phyloP scores from a whole-genome alignment of 2,113 vertebrate genomes.

The Pelodiscus sinensis region DNA sequence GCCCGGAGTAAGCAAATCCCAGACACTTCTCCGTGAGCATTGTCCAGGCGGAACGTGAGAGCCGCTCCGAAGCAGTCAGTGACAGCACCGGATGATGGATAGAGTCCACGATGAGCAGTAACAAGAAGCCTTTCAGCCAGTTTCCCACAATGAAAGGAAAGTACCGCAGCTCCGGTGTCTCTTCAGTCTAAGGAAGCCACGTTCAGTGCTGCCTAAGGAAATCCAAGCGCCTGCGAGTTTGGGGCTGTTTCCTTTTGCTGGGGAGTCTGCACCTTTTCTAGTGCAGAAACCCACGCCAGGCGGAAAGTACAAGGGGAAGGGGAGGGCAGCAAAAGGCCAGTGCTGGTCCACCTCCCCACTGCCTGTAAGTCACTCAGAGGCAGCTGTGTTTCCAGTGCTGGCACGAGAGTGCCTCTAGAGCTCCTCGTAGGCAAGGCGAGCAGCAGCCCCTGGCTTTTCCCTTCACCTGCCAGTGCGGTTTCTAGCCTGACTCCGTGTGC shows the following conservation, averaged over 20 bases:
- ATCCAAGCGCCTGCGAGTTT: neutral
- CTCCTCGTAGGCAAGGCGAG: neutral
- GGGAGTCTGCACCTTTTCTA: neutral
- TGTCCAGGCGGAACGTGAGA: neutral
- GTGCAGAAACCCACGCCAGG: neutral
- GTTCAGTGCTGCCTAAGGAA: neutral
- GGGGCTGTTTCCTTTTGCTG: neutral
- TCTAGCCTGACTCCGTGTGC: neutral
- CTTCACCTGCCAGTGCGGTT: neutral
- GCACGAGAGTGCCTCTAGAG: neutral
- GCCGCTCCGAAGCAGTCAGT: neutral
- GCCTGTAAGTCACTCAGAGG: neutral
- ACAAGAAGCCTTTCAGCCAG: neutral
- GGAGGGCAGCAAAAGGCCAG: neutral
- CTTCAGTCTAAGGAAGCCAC: neutral
- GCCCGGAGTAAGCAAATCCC: constrained; percentile 53
- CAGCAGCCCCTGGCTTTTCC: neutral
- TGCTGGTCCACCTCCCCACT: neutral
- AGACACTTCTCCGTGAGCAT: constrained; percentile 67
- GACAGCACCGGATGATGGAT: neutral
- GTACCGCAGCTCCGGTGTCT: neutral
- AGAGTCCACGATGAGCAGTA: neutral
- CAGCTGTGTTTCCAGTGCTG: neutral
- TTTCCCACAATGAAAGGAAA: neutral
- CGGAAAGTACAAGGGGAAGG: neutral